Evolutionary conservation across 2,888 invertebrate species (phyloP), one percentile per base, ranked within the genome.

Genomic region (Eristalinus aeneus): DNA sequence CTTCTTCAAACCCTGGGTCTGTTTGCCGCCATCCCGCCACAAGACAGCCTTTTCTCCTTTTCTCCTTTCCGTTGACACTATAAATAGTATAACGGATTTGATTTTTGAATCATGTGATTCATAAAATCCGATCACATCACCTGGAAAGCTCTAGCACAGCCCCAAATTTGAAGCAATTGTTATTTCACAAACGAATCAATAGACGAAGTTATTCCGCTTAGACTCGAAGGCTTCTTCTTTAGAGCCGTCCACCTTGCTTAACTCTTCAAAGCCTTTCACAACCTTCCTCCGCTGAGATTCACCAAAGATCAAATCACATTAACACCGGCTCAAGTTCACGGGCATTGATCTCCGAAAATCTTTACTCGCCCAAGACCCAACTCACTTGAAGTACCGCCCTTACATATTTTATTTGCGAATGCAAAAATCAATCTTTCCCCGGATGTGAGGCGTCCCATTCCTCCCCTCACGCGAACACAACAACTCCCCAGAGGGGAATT

Each of bases 341-440:
- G 5, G 46, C 46, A 46, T 46, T 46, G 46, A 16, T 46, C 46
- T 46, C 2, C 46, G n/a, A 46, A 46, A 46, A 46, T 46, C 46
- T 1, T 16, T 16, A 46, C 8, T 16, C 16, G 1, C 8, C 6
- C 16, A 6, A 34, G 9, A 34, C 3, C 10, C 34, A 11, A 2
- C 9, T 16, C 39, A 16, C 16, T 58, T 20, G 58, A 58, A 32
- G 67, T 56, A n/a, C n/a, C n/a, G n/a, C n/a, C n/a, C 34, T 20
- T 31, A n/a, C 32, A 12, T 11, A 23, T 34, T 39, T 27, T 5
- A 36, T 54, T 72, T 60, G 65, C 65, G 58, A 65, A 65, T 78
- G 46, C 46, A 72, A 58, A 71, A 72, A 32, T 27, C 58, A 72
- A 78, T 78, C 65, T 65, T 64, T 6, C 2, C 16, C 46, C 71